Percentiles rank a stretch among this genome's conserved stretches.
These are phyloP conservation scores for Cladorhizidae sp. DNA, from an alignment of 37 sponge, comb jelly and placozoan species.

Conservation along the genomic window DNA sequence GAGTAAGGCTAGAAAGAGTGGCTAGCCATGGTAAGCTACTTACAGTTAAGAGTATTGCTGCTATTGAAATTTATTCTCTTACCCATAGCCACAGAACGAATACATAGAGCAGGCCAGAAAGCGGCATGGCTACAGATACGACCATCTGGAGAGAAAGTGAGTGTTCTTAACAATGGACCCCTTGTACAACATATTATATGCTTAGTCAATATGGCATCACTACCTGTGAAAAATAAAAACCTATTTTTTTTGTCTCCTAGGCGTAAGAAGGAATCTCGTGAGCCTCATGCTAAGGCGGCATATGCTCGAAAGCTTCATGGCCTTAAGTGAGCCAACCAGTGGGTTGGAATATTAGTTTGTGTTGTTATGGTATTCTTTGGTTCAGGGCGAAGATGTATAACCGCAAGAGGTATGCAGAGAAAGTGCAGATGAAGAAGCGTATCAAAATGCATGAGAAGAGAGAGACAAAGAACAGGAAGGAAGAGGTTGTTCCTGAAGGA, in stretches of 20 bases:
- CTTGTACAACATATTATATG: not conserved
- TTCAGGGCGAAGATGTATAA: conserved; percentile 96
- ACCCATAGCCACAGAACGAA: conserved; percentile 95
- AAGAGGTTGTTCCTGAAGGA: conserved; percentile 87
- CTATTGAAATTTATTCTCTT: not conserved
- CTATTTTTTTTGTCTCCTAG: conserved; percentile 25
- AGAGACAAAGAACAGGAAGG: conserved; percentile 79
- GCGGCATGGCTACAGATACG: conserved; percentile 91
- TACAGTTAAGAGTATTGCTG: too few species aligned
- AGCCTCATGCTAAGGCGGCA: conserved; percentile 76
- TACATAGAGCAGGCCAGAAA: conserved; percentile 92
- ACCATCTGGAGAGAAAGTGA: conserved; percentile 92
- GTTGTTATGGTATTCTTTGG: not conserved
- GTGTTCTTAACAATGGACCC: not conserved
- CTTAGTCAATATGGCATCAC: not conserved
- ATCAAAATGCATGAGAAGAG: conserved; percentile 94
- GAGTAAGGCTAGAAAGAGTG: too few species aligned
- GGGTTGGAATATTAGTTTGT: not conserved
- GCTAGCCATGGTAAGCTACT: too few species aligned
- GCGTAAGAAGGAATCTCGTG: conserved; percentile 90
- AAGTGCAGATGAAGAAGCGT: conserved; percentile 94
- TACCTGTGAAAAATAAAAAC: not conserved
- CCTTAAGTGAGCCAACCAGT: conserved; percentile 76
- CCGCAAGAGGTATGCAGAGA: conserved; percentile 90
- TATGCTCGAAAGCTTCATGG: conserved; percentile 93